phyloP scores from a whole-genome alignment of 2,888 invertebrate genomes.

The Troides helena region DNA sequence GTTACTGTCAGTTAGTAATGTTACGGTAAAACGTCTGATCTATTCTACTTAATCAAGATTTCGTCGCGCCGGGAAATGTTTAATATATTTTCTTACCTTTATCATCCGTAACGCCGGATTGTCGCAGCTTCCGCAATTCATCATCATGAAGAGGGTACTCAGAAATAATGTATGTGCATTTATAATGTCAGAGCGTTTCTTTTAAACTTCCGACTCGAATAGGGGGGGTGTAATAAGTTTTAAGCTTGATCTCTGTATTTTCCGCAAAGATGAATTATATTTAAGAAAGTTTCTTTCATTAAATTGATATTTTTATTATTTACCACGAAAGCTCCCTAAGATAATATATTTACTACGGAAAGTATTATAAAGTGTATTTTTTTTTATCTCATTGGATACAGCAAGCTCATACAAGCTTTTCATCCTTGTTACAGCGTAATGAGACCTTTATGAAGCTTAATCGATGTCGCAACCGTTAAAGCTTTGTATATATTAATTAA shows the following conservation, averaged over 20 bases:
- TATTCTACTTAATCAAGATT: no score
- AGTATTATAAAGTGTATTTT: no score
- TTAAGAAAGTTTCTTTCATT: no score
- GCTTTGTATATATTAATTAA: background rate
- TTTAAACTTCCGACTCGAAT: background rate
- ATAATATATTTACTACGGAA: no score
- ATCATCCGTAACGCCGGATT: slow-evolving; percentile 3
- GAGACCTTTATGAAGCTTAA: slow-evolving; percentile 8
- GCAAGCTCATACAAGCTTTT: background rate
- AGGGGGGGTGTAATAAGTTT: no score
- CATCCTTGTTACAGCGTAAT: slow-evolving; percentile 3
- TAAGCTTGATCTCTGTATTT: no score
- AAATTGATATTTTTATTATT: no score
- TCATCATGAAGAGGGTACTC: slow-evolving; percentile 19
- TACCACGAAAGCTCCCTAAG: no score
- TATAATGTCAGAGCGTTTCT: slow-evolving; percentile 6
- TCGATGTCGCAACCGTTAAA: background rate
- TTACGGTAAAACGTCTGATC: no score
- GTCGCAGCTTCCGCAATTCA: background rate
- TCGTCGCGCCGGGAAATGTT: background rate
- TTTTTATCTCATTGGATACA: background rate
- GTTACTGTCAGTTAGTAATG: no score
- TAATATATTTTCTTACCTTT: slow-evolving; percentile 15
- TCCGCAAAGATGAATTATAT: no score
- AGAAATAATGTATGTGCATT: slow-evolving; percentile 18